These are phyloP conservation scores for Trogon surrucura DNA, from an alignment of 2,113 vertebrate genomes.

Conservation along the genomic window DNA sequence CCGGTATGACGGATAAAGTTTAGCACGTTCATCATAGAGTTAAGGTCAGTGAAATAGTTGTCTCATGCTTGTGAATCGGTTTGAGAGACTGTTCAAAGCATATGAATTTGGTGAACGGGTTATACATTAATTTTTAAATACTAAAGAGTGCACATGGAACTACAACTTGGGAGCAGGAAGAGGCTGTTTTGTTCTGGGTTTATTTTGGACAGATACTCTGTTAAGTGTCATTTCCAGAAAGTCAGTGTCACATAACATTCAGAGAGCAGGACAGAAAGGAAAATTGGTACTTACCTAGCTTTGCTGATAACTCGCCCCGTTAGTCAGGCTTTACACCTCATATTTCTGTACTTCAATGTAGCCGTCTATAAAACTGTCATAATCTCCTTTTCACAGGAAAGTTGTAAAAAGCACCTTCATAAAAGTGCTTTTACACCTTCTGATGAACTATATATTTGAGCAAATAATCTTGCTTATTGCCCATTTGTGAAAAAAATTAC, in stretches of 20 bases:
- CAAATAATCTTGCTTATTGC: background rate
- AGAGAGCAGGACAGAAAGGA: background rate
- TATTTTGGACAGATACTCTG: background rate
- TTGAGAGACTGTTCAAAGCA: background rate
- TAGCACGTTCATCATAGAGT: background rate
- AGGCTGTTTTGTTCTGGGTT: background rate
- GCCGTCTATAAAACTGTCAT: background rate
- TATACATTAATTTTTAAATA: background rate
- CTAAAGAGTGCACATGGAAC: background rate
- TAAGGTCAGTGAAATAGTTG: conserved; percentile 13
- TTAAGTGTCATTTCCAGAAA: background rate
- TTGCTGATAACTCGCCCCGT: background rate
- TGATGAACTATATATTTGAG: background rate
- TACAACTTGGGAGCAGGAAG: background rate
- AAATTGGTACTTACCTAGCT: background rate
- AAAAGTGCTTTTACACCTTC: background rate
- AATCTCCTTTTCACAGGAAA: background rate
- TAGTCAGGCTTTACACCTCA: background rate
- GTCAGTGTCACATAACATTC: background rate
- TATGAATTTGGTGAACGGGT: background rate
- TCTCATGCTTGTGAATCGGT: background rate
- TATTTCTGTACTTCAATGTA: background rate
- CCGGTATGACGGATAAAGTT: background rate
- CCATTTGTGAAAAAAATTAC: background rate
- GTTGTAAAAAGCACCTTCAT: background rate